phyloP scores from a whole-genome alignment of 1,140 invertebrate genomes.

The Atopsyche davidsoni region DNA sequence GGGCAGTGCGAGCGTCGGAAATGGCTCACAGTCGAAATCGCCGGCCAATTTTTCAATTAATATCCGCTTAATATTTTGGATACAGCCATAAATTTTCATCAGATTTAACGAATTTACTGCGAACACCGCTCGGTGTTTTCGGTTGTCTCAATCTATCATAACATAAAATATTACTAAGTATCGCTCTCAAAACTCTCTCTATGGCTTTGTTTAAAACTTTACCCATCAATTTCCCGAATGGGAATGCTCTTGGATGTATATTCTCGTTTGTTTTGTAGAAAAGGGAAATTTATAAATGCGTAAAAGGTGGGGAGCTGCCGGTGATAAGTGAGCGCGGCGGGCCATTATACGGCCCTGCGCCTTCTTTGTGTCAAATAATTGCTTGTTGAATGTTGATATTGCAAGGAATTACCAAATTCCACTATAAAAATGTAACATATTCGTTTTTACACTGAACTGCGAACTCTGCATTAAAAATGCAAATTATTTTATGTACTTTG shows the following conservation, averaged over 20 bases:
- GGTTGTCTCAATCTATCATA: slow-evolving; percentile 31
- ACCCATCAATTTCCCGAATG: slow-evolving; percentile 24
- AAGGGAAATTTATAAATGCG: slow-evolving; percentile 9
- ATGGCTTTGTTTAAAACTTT: slow-evolving; percentile 29
- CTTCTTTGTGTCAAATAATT: no score
- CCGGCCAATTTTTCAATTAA: slow-evolving; percentile 30
- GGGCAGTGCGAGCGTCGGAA: background rate
- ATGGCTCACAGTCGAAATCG: slow-evolving; percentile 17
- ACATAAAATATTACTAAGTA: slow-evolving; percentile 30
- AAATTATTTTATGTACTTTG: no score
- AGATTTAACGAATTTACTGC: slow-evolving; percentile 30
- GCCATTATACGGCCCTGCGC: slow-evolving; percentile 5
- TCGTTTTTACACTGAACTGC: no score
- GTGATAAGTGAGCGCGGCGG: slow-evolving; percentile 9
- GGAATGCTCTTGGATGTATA: slow-evolving; percentile 8
- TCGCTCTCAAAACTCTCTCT: slow-evolving; percentile 24
- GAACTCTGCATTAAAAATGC: no score
- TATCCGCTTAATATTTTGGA: slow-evolving; percentile 29
- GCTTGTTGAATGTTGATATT: no score
- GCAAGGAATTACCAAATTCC: no score
- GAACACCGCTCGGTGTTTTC: slow-evolving; percentile 26
- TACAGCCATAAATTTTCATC: slow-evolving; percentile 28
- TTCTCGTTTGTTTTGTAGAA: slow-evolving; percentile 16
- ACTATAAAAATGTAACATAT: no score
- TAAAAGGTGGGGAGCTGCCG: slow-evolving; percentile 6